A percentile compares a stretch with the other conserved stretches of the same genome.
Evolutionary conservation across 1,140 invertebrate genomes (phyloP).

Genomic region (Neodiprion pinetum): DNA sequence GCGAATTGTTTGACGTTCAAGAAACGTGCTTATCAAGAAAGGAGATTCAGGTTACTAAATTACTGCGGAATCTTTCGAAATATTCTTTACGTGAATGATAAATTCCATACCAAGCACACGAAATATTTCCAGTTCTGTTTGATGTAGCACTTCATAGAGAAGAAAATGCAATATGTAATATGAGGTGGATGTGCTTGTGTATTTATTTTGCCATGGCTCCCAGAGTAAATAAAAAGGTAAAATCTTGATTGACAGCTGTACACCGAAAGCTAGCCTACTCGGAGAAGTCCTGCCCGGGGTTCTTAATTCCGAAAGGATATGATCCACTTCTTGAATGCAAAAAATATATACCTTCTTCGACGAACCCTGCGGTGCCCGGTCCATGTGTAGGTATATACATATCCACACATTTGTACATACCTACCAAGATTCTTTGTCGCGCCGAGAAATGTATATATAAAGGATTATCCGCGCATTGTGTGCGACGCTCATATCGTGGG

Average conservation of each 20-base stretch:
- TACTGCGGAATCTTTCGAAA: too few relatives aligned
- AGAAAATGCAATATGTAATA: too few relatives aligned
- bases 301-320: not conserved
- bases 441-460: not conserved
- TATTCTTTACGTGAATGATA: too few relatives aligned
- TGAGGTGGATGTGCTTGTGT: not conserved
- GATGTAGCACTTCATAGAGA: too few relatives aligned
- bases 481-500: not conserved
- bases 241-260: not conserved
- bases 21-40: too few relatives aligned
- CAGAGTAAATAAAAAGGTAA: not conserved
- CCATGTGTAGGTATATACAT: not conserved
- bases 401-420: not conserved
- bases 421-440: too few relatives aligned
- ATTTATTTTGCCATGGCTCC: not conserved
- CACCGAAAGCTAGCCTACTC: not conserved
- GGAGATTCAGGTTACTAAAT: too few relatives aligned
- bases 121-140: too few relatives aligned
- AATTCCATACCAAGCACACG: too few relatives aligned
- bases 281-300: not conserved
- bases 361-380: not conserved
- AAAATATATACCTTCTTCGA: not conserved
- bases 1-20: too few relatives aligned
- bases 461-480: not conserved
- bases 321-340: conserved; percentile 2